phyloP scores from a whole-genome alignment of 2,888 invertebrate species.

The Acholoe squamosa region DNA sequence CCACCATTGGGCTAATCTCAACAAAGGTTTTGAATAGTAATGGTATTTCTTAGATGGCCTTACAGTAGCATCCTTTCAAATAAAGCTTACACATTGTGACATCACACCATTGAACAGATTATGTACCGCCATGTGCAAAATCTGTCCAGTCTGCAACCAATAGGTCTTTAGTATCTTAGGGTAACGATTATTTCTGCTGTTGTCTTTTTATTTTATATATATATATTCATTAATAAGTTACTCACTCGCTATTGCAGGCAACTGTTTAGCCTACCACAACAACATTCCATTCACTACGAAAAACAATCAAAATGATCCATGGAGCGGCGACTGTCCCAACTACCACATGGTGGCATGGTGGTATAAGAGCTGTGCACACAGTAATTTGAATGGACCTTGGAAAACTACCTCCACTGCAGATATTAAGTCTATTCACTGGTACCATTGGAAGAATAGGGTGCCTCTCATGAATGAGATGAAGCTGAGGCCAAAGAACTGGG shows the following conservation, averaged over 20 bases:
- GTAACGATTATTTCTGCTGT: no score
- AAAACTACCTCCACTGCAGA: not conserved
- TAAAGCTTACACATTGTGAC: no score
- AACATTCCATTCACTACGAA: conserved; percentile 21
- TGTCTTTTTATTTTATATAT: no score
- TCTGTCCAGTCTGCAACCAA: no score
- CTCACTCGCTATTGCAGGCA: not conserved
- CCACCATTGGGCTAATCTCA: no score
- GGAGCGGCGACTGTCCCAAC: conserved; percentile 31
- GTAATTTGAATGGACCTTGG: conserved; percentile 36
- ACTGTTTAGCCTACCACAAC: not conserved
- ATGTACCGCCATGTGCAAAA: no score
- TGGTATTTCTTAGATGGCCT: no score
- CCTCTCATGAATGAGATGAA: not conserved
- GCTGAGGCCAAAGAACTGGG: not conserved
- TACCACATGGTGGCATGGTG: conserved; percentile 19
- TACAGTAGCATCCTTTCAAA: no score
- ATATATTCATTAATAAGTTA: no score
- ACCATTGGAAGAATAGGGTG: not conserved
- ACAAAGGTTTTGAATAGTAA: no score
- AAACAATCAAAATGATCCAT: conserved; percentile 28
- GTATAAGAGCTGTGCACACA: not conserved
- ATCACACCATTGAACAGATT: no score
- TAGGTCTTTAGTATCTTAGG: no score
- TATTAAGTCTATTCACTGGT: not conserved